Conservation (phyloP, 2,797 vertebrate genomes). For the Ibycter americanus region DNA sequence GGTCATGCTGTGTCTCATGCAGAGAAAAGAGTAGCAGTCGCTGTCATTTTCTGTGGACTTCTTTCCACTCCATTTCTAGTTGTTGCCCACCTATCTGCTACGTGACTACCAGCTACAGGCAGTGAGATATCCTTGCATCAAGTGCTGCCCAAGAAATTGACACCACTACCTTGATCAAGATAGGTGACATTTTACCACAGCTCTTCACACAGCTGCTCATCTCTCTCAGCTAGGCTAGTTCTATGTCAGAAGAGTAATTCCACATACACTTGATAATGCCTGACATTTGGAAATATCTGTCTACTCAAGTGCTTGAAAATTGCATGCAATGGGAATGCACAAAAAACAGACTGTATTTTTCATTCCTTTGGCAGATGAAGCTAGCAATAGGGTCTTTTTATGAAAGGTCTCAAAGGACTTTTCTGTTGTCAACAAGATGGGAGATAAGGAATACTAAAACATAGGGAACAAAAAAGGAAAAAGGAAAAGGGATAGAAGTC, state of each 20-base stretch:
- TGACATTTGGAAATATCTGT: background rate
- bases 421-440: background rate
- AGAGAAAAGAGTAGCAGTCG: background rate
- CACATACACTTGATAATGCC: background rate
- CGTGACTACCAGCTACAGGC: background rate
- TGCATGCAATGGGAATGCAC: background rate
- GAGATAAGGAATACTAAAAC: background rate
- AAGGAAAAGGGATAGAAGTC: background rate
- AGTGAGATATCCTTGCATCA: background rate
- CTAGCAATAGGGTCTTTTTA: background rate
- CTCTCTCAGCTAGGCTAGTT: background rate
- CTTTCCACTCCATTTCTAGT: background rate
- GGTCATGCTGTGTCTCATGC: fast-evolving
- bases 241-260: background rate
- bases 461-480: background rate
- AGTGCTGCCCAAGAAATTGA: background rate
- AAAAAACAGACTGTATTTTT: background rate
- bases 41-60: background rate
- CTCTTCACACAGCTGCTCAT: background rate
- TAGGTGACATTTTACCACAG: background rate
- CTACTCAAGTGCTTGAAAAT: background rate
- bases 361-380: background rate
- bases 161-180: background rate
- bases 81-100: background rate
- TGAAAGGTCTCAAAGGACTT: background rate